phyloP scores from a whole-genome alignment of 2,797 vertebrate species.

The Notolabrus celidotus region DNA sequence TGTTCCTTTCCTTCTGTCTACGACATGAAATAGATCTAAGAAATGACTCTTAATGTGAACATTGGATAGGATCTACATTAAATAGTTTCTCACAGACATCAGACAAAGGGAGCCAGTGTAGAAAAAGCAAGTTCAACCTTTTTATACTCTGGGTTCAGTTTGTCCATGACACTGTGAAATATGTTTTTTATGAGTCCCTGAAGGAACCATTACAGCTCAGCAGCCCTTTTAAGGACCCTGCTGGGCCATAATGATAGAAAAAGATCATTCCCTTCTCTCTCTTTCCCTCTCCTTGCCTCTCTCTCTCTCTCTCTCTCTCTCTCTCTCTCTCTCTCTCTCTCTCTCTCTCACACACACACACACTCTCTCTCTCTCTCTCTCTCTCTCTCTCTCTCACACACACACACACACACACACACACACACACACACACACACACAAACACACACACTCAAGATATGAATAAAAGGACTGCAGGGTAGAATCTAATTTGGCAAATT shows the following conservation, averaged over 20 bases:
- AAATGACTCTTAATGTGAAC: neutral
- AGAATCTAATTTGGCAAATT: conserved; percentile 20
- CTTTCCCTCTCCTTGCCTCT: neutral
- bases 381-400: too few species aligned
- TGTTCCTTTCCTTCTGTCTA: too few species aligned
- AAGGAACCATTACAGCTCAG: conserved; percentile 42
- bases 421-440: too few species aligned
- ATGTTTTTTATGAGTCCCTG: conserved; percentile 13
- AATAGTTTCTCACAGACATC: neutral
- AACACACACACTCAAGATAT: neutral
- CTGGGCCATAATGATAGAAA: conserved; percentile 32
- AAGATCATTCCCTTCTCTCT: neutral
- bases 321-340: too few species aligned
- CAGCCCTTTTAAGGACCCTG: conserved; percentile 26
- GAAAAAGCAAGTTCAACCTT: neutral
- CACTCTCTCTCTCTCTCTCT: too few species aligned
- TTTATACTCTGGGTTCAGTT: conserved; percentile 1
- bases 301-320: too few species aligned
- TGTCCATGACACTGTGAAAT: conserved; percentile 16
- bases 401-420: too few species aligned
- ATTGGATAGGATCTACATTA: neutral
- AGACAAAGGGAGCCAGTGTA: neutral
- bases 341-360: too few species aligned
- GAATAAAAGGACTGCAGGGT: conserved; percentile 8
- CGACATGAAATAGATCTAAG: neutral